A percentile compares a stretch with the other conserved stretches of the same genome.
Evolutionary conservation across 2,888 invertebrate species (phyloP).

Genomic region (Nomada goodeniana): DNA sequence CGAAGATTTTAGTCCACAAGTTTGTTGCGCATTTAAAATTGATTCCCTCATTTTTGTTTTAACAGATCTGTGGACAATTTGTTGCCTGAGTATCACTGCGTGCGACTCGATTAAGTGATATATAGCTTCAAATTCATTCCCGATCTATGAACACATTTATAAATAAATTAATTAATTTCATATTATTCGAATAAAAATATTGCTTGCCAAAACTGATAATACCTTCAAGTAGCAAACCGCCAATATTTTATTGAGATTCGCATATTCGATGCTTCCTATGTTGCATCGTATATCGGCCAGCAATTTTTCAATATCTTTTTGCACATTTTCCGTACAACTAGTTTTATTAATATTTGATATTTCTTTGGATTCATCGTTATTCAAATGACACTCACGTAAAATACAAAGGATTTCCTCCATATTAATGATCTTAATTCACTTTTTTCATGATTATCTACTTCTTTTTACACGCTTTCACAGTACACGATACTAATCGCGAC

Average conservation of each 20-base stretch:
- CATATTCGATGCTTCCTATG: constrained; percentile 71
- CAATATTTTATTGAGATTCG: constrained; percentile 75
- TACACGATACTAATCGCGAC: neutral
- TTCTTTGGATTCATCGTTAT: constrained; percentile 6
- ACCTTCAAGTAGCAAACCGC: constrained; percentile 74
- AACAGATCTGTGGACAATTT: constrained; percentile 74
- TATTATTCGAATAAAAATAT: neutral
- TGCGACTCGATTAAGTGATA: constrained; percentile 79
- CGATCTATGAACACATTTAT: constrained; percentile 34
- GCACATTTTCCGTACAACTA: constrained; percentile 45
- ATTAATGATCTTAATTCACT: neutral
- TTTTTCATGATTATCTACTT: neutral
- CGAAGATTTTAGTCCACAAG: constrained; percentile 72
- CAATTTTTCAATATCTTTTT: constrained; percentile 52
- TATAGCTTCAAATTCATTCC: constrained; percentile 75
- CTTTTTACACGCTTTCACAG: neutral
- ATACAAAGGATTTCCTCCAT: constrained; percentile 56
- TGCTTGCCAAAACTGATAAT: neutral
- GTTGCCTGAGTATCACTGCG: constrained; percentile 77
- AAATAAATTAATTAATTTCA: neutral
- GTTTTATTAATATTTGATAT: neutral
- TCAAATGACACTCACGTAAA: constrained; percentile 28
- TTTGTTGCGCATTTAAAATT: constrained; percentile 51
- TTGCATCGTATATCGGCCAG: constrained; percentile 45
- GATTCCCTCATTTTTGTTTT: constrained; percentile 74